Percentiles rank a stretch among this genome's conserved stretches.
Evolutionary conservation across 1,140 invertebrate species (phyloP).

Genomic region (Delia radicum): DNA sequence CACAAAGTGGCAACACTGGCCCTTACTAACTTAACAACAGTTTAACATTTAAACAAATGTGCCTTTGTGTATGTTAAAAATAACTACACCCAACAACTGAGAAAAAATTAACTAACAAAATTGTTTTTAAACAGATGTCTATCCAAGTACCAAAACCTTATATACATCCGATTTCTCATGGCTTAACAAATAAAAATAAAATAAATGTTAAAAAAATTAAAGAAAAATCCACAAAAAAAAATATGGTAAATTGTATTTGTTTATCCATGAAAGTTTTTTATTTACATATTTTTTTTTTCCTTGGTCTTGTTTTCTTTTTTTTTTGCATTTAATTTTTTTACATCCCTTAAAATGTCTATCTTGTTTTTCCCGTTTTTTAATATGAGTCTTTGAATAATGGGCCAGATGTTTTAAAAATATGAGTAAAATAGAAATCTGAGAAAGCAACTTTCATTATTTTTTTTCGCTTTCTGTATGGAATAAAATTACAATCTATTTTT

Average conservation of each 20-base stretch:
- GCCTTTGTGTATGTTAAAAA: no score
- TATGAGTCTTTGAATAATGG: no score
- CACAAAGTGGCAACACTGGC: no score
- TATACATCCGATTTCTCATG: no score
- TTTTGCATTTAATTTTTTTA: not conserved
- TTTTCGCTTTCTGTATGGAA: no score
- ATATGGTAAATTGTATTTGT: conserved; percentile 5
- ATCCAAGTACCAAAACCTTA: not conserved
- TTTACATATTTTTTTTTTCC: not conserved
- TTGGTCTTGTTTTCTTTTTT: not conserved
- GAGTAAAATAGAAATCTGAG: no score
- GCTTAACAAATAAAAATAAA: not conserved
- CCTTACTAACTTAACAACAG: no score
- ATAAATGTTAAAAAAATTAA: not conserved
- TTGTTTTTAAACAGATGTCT: not conserved
- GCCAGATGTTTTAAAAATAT: no score
- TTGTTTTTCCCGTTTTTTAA: not conserved
- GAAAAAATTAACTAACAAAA: not conserved
- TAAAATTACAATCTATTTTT: no score
- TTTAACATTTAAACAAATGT: no score
- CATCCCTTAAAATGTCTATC: not conserved
- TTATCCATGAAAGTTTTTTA: conserved; percentile 16
- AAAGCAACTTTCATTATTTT: no score
- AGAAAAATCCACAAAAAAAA: not conserved
- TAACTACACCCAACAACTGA: not conserved